These are phyloP conservation scores for Hydropotes inermis DNA, from an alignment of 2,113 vertebrate species.

Conservation along the genomic window DNA sequence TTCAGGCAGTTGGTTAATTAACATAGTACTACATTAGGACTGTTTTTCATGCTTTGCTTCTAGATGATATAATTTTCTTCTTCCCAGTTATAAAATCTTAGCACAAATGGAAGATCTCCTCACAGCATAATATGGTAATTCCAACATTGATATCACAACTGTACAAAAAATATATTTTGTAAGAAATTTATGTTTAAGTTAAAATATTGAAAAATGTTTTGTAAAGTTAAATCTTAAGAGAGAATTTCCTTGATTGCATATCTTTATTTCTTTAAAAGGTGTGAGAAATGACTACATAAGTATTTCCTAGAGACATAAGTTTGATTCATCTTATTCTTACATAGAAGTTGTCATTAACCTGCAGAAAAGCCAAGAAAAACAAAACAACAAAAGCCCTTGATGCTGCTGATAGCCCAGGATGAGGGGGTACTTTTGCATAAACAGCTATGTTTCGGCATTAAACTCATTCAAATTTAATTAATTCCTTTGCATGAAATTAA, in stretches of 20 bases:
- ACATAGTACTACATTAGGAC: background rate
- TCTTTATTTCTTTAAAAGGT: background rate
- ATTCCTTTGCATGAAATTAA: background rate
- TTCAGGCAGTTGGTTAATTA: background rate
- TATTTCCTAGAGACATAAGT: background rate
- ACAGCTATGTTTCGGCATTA: background rate
- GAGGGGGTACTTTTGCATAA: background rate
- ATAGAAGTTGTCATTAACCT: background rate
- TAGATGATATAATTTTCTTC: background rate
- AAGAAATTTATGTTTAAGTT: background rate
- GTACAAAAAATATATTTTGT: background rate
- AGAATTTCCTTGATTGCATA: background rate
- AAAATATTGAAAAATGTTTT: background rate
- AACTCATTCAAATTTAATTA: constrained; percentile 19
- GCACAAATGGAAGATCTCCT: background rate
- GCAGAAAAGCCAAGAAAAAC: background rate
- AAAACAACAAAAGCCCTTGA: background rate
- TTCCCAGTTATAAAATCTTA: background rate
- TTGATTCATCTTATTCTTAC: background rate
- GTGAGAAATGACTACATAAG: background rate
- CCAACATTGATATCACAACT: background rate
- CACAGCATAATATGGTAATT: background rate
- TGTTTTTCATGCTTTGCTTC: background rate
- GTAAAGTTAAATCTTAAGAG: background rate
- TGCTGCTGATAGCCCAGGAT: background rate